Conservation (phyloP, 2,797 vertebrate genomes). For the Crenichthys baileyi region DNA sequence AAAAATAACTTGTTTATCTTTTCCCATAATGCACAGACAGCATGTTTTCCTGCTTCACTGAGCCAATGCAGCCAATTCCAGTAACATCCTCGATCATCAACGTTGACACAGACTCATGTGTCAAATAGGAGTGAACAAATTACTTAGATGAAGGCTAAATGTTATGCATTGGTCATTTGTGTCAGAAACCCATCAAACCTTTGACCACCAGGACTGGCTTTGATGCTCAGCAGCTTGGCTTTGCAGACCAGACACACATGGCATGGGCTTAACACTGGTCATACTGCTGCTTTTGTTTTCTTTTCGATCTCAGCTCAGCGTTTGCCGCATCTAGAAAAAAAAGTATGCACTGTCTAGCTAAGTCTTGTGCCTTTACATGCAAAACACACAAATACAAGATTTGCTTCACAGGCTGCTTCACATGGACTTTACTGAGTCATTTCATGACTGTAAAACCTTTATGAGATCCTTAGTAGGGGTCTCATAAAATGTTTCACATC, state of each 20-base stretch:
- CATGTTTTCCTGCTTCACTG: background rate
- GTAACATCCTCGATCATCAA: background rate
- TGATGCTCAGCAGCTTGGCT: conserved; percentile 51
- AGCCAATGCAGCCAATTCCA: background rate
- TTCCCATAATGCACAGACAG: background rate
- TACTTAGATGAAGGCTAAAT: conserved; percentile 26
- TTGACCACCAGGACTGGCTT: conserved; percentile 57
- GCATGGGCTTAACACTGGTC: conserved; percentile 52
- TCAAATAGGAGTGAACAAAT: conserved; percentile 8
- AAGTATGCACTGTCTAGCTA: background rate
- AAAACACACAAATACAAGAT: background rate
- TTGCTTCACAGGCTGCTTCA: background rate
- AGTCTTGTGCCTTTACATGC: conserved; percentile 3
- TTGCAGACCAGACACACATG: conserved; percentile 50
- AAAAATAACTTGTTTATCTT: background rate
- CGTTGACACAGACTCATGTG: background rate
- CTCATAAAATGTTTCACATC: conserved; percentile 25
- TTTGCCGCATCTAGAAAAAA: conserved; percentile 23
- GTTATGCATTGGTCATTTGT: conserved; percentile 25
- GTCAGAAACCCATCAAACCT: conserved; percentile 24
- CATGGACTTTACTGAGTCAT: conserved; percentile 18
- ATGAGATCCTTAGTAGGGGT: conserved; percentile 9
- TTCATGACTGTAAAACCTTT: conserved; percentile 6
- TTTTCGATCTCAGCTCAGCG: background rate
- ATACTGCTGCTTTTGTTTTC: conserved; percentile 24